Conservation (phyloP, 1,140 invertebrate species). For the Pseudomyrmex pallidus region DNA sequence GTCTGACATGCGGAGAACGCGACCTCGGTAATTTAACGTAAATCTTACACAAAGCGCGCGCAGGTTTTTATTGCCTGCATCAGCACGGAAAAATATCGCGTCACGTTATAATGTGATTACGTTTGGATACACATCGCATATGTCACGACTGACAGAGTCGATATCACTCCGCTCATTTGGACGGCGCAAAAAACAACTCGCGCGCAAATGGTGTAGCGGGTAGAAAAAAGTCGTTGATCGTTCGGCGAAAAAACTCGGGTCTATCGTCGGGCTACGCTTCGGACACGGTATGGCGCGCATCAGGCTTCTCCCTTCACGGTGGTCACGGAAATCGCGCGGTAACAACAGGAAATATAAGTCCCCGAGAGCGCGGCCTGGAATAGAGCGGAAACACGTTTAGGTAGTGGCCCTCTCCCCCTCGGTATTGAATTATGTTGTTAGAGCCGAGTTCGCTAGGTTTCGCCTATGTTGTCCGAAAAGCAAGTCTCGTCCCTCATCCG, state of each 20-base stretch:
- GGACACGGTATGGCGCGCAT: constrained; percentile 79
- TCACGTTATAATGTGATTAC: not conserved
- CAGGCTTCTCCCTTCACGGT: constrained; percentile 73
- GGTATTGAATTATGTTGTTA: constrained; percentile 77
- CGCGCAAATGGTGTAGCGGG: constrained; percentile 15
- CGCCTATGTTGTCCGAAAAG: constrained; percentile 65
- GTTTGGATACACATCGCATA: constrained; percentile 23
- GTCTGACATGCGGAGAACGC: too few relatives aligned
- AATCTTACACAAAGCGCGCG: too few relatives aligned
- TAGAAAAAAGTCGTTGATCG: constrained; percentile 35
- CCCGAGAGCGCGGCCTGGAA: constrained; percentile 70
- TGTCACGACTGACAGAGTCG: constrained; percentile 14
- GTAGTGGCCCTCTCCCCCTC: constrained; percentile 50
- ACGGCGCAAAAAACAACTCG: constrained; percentile 5
- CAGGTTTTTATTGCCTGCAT: too few relatives aligned
- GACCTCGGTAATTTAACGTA: too few relatives aligned
- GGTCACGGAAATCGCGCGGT: constrained; percentile 73
- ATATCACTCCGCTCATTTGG: not conserved
- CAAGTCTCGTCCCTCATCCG: constrained; percentile 30
- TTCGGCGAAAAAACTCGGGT: constrained; percentile 55
- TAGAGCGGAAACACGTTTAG: constrained; percentile 80
- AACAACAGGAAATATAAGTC: constrained; percentile 77
- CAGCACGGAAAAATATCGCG: not conserved
- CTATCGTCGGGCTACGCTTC: constrained; percentile 67
- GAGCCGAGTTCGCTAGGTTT: constrained; percentile 72